phyloP scores from a whole-genome alignment of 1,140 invertebrate genomes.

The Aradophagus sp. region DNA sequence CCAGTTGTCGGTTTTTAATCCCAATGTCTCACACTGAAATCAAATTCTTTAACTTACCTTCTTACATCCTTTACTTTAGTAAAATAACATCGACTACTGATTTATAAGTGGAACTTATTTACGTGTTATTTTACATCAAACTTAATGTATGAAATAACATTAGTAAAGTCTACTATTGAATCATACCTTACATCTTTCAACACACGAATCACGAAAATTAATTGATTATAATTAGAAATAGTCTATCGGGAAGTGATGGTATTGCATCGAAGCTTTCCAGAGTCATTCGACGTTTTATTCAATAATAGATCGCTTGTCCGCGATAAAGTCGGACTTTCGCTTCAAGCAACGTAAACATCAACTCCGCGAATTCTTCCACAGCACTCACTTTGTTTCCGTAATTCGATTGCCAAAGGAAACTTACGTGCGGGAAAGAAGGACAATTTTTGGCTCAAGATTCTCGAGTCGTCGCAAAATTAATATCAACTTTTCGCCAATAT shows the following conservation, averaged over 20 bases:
- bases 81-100: no score
- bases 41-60: no score
- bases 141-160: no score
- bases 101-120: no score
- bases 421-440: constrained; percentile 4
- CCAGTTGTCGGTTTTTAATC: no score
- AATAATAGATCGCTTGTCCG: neutral
- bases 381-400: constrained; percentile 10
- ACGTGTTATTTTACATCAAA: no score
- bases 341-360: constrained; percentile 6
- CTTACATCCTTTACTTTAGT: no score
- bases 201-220: constrained; percentile 3
- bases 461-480: neutral
- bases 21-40: no score
- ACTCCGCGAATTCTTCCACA: constrained; percentile 8
- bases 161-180: no score
- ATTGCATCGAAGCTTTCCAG: constrained; percentile 12
- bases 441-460: constrained; percentile 4
- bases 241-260: constrained; percentile 14
- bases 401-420: constrained; percentile 11
- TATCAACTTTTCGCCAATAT: no score
- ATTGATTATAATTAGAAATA: constrained; percentile 44
- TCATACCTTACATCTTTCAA: no score
- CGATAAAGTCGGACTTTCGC: neutral
- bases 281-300: constrained; percentile 13